Evolutionary conservation across 2,797 vertebrate species (phyloP).

Genomic region (Hydrocynus forskahlii): DNA sequence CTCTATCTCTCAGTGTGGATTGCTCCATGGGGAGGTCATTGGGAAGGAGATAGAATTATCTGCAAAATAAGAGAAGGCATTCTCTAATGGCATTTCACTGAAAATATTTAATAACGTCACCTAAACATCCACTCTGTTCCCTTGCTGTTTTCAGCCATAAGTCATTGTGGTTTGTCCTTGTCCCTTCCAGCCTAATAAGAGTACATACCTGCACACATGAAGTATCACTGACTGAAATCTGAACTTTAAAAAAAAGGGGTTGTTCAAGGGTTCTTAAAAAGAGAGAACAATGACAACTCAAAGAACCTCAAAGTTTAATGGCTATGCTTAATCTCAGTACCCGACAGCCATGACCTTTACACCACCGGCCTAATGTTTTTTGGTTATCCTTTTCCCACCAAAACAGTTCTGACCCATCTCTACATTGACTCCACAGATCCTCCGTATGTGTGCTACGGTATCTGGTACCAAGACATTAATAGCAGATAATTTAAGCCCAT

Average conservation of each 20-base stretch:
- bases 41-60: slow-evolving; percentile 89
- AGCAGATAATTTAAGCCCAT: no score
- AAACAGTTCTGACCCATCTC: no score
- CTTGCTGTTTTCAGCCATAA: slow-evolving; percentile 76
- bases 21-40: slow-evolving; percentile 85
- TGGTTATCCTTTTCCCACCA: no score
- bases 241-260: neutral
- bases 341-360: no score
- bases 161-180: slow-evolving; percentile 64
- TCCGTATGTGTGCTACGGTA: no score
- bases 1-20: slow-evolving; percentile 75
- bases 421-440: no score
- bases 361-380: no score
- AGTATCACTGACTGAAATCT: neutral
- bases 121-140: slow-evolving; percentile 79
- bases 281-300: neutral
- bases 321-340: no score
- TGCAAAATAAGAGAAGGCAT: slow-evolving; percentile 86
- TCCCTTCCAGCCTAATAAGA: slow-evolving; percentile 31
- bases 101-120: slow-evolving; percentile 91
- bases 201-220: neutral
- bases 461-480: no score
- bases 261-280: neutral
- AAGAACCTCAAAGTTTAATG: neutral
- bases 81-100: slow-evolving; percentile 88